These are phyloP conservation scores for Acanthacorydalis orientalis DNA, from an alignment of 2,888 invertebrate species.

Conservation along the genomic window DNA sequence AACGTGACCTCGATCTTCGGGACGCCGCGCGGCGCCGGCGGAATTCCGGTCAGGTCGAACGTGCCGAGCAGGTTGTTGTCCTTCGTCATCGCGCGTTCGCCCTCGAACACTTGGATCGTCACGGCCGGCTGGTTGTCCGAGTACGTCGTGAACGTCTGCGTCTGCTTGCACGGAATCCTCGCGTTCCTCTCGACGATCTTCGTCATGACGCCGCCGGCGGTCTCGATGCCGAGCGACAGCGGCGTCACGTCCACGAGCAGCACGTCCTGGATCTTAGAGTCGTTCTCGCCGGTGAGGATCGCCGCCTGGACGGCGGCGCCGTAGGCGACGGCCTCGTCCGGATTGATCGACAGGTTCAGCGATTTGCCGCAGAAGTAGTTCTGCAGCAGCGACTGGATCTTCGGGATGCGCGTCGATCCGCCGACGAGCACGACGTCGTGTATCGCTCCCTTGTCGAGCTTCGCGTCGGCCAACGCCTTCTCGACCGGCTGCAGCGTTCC, in stretches of 20 bases:
- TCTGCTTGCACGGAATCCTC: slow-evolving; percentile 36
- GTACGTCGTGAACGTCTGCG: slow-evolving; percentile 46
- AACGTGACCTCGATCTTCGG: slow-evolving; percentile 56
- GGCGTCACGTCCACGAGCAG: slow-evolving; percentile 50
- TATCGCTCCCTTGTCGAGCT: slow-evolving; percentile 57
- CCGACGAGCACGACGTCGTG: slow-evolving; percentile 71
- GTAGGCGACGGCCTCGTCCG: slow-evolving; percentile 24
- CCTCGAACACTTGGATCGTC: slow-evolving; percentile 42
- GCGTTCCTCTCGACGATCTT: slow-evolving; percentile 40
- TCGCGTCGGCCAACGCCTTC: slow-evolving; percentile 56
- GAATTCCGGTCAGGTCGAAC: slow-evolving; percentile 49
- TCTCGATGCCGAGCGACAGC: slow-evolving; percentile 59
- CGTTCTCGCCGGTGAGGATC: slow-evolving; percentile 27
- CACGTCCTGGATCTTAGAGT: slow-evolving; percentile 57
- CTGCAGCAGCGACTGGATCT: slow-evolving; percentile 55
- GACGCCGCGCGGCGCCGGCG: slow-evolving; percentile 48
- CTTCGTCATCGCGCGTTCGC: slow-evolving; percentile 67
- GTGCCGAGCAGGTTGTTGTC: slow-evolving; percentile 55
- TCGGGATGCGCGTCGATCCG: slow-evolving; percentile 65
- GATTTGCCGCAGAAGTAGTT: slow-evolving; percentile 50
- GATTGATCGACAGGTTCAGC: slow-evolving; percentile 22
- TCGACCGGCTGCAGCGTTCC: slow-evolving; percentile 55
- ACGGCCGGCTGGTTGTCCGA: slow-evolving; percentile 49
- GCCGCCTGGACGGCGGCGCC: slow-evolving; percentile 24
- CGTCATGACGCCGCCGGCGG: slow-evolving; percentile 65